Evolutionary conservation across 2,113 vertebrate genomes (phyloP), one percentile per base, ranked within the genome.

Genomic region (Benitochromis conjunctus): DNA sequence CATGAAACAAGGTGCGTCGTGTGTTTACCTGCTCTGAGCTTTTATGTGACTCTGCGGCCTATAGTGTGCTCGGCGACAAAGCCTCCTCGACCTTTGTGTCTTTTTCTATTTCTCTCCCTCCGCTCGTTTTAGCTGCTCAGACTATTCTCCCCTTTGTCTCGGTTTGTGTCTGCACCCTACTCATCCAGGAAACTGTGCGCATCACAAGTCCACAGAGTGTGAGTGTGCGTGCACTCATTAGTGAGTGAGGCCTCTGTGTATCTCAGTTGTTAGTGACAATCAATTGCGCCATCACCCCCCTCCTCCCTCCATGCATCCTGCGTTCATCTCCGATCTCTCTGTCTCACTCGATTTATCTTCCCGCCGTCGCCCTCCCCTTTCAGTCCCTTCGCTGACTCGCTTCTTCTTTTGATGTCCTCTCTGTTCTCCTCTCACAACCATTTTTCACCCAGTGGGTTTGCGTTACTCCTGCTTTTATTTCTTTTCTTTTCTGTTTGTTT

Each of bases 301-400:
- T 7, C 16, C 5, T 21, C 21, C 41, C 4, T 7, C 58, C 69
- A 9, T 21, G 10, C 41, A 43, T 83, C 82, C 57, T 34, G 51
- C 74, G 54, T 82, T 88, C 86, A 31, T 84, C 64, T 66, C 78
- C 24, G 1, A 58, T 89, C 82, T 58, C 85, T 85, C 87, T 81
- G 84, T 86, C 82, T 94, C 84, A 24, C 31, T 34, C 19, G 13
- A 81, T 91, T 80, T 62, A 71, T 88, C 86, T 81, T 53, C 58
- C 51, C 7, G 3, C 79, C 60, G 16, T 92, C 84, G 56, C 38
- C 69, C 83, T 81, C 41, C 81, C 60, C 24, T 81, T 90, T 80
- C 71, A 76, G 26, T 80, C 58, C 79, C 64, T 79, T 80, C 5
- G 21, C 81, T 53, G 36, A 85, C 80, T 83, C 16, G 21, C 69